Percentiles rank a stretch among this genome's conserved stretches.
Conservation (phyloP, 1,140 invertebrate species). For the Anadara kagoshimensis region DNA sequence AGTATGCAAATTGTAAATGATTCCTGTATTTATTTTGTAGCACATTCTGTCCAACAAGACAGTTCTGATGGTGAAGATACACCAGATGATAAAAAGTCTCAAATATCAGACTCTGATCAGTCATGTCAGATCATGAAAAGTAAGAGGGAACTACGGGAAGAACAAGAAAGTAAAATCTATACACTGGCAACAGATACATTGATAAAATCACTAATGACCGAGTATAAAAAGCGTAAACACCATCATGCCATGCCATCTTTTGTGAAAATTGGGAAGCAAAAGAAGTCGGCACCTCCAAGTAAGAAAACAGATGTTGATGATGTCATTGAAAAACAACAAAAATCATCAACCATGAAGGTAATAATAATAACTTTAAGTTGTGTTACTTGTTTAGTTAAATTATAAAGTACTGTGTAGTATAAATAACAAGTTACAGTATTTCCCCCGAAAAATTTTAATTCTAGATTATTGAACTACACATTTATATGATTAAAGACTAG, state of each 20-base stretch:
- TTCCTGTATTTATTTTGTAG: conserved; percentile 7
- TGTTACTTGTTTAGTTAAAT: background rate
- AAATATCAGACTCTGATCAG: conserved; percentile 13
- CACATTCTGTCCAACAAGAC: background rate
- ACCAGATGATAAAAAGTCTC: conserved; percentile 16
- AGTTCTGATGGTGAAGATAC: conserved; percentile 10
- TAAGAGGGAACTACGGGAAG: conserved; percentile 61
- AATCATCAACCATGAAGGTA: conserved; percentile 86
- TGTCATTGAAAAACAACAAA: conserved; percentile 78
- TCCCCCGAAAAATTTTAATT: too few species aligned
- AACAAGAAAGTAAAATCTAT: conserved; percentile 74
- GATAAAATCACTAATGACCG: conserved; percentile 77
- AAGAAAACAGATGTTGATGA: conserved; percentile 57
- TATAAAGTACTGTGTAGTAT: too few species aligned
- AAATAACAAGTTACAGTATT: too few species aligned
- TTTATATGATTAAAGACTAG: too few species aligned
- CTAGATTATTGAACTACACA: too few species aligned
- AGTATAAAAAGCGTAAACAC: conserved; percentile 80
- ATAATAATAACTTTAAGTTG: background rate
- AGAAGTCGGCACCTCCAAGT: conserved; percentile 37
- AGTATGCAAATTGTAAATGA: too few species aligned
- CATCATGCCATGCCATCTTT: conserved; percentile 76
- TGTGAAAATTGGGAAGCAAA: conserved; percentile 52
- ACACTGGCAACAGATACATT: conserved; percentile 75
- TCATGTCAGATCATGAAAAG: conserved; percentile 42